Evolutionary conservation across 2,113 vertebrate species (phyloP).

Genomic region (Paramisgurnus dabryanus): DNA sequence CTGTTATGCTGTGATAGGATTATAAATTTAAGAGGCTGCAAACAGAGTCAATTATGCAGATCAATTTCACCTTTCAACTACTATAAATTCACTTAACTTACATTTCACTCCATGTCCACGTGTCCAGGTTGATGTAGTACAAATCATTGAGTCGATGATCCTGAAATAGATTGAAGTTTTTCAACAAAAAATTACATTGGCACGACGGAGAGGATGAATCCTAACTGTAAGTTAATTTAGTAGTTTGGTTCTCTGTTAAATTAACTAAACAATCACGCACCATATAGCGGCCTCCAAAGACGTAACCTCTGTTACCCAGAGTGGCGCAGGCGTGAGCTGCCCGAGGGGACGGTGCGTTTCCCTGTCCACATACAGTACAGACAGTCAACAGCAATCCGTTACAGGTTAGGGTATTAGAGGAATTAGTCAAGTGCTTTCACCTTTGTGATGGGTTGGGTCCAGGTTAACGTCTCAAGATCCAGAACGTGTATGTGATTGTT

Average conservation of each 20-base stretch:
- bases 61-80: not conserved
- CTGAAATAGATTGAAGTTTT: constrained; percentile 58
- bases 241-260: no score
- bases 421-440: constrained; percentile 63
- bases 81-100: constrained; percentile 66
- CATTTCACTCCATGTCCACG: constrained; percentile 95
- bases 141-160: constrained; percentile 92
- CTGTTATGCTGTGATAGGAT: no score
- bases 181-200: not conserved
- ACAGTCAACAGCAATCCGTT: not conserved
- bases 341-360: constrained; percentile 86
- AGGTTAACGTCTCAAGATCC: constrained; percentile 87
- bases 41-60: not conserved
- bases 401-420: not conserved
- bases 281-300: constrained; percentile 93
- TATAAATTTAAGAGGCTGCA: no score
- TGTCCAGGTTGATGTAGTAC: constrained; percentile 90
- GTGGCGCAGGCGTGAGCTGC: constrained; percentile 94
- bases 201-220: not conserved
- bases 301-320: constrained; percentile 87
- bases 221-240: no score
- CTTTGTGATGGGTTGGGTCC: constrained; percentile 90
- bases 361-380: constrained; percentile 68
- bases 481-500: constrained; percentile 94
- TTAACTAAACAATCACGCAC: constrained; percentile 67